Evolutionary conservation across 2,113 vertebrate species (phyloP), one percentile per base, ranked within the genome.

Genomic region (Xiphophorus couchianus): DNA sequence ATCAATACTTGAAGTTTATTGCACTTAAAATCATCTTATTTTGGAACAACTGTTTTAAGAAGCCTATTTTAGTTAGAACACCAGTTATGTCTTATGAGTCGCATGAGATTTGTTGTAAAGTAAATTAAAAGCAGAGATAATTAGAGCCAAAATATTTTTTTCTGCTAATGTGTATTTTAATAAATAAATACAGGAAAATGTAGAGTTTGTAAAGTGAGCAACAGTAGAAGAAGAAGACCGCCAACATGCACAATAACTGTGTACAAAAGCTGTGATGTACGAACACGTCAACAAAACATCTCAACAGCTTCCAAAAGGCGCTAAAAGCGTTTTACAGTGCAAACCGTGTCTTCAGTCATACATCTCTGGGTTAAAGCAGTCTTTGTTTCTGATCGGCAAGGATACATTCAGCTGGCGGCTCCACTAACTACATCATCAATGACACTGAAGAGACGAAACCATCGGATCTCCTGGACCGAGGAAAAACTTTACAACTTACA

Each of bases 331-430:
- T 81, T 77, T 84, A 88, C 84, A 79, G 86, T 88, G 86, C 80
- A 83, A 82, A 84, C 76, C 64, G 74, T 76, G 62, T 17, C 44
- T 17, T 48, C 44, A 48, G 44, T 48, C 17, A 48, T 15, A 48
- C 17, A 4, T 48, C 44, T 62, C 29, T 77, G 62, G 28, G 30
- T 25, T 58, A 61, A 68, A 61, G 66, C 39, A 22, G 78, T 54
- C 73, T 58, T 58, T 58, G 66, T 4, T 39, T n/a, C 77, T 48
- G 69, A 77, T 84, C 83, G 70, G 84, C 31, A 62, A 63, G 82
- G 83, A 84, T 93, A 90, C 92, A 92, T 93, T 93, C 93, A 90
- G 85, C 78, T 60, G 83, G 74, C 81, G 73, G 54, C 76, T 63
- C 75, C 69, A 75, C 1, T 9, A 76, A 74, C 65, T 68, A 81